A percentile compares a stretch with the other conserved stretches of the same genome.
These are phyloP conservation scores for Nerophis lumbriciformis DNA, from an alignment of 2,113 vertebrate species.

Conservation along the genomic window DNA sequence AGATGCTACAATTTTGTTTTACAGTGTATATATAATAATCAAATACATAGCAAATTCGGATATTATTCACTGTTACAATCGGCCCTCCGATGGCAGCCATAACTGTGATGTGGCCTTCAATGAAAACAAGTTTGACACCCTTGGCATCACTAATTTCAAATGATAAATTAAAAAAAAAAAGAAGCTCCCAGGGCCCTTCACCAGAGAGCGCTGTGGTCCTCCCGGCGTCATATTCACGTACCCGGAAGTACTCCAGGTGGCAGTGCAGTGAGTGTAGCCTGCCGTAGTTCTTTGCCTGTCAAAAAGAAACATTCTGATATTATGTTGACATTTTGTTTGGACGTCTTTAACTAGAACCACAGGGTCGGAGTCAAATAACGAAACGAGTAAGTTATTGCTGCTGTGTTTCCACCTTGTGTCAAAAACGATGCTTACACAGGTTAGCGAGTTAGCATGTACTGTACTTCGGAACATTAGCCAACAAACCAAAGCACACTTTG, in stretches of 20 bases:
- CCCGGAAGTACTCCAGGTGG: slow-evolving; percentile 31
- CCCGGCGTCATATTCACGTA: slow-evolving; percentile 42
- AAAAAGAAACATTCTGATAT: no score
- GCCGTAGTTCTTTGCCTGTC: no score
- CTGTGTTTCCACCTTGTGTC: no score
- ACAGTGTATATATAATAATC: no score
- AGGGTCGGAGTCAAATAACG: neutral
- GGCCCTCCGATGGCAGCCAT: no score
- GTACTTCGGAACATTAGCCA: neutral
- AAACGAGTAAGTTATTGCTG: slow-evolving; percentile 31
- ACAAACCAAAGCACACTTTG: no score
- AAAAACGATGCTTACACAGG: slow-evolving; percentile 2
- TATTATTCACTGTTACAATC: no score
- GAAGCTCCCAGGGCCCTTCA: slow-evolving; percentile 2
- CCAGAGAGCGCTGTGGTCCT: slow-evolving; percentile 34
- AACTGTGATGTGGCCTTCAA: no score
- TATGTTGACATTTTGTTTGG: neutral
- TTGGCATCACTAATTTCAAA: slow-evolving; percentile 29
- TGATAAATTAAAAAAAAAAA: no score
- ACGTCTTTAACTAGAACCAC: neutral
- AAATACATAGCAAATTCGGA: no score
- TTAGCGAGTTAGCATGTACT: neutral
- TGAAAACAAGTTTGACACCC: no score
- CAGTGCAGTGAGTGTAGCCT: neutral
- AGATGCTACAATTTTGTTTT: no score